phyloP scores from a whole-genome alignment of 2,888 invertebrate species.

The Steinernema carpocapsae region DNA sequence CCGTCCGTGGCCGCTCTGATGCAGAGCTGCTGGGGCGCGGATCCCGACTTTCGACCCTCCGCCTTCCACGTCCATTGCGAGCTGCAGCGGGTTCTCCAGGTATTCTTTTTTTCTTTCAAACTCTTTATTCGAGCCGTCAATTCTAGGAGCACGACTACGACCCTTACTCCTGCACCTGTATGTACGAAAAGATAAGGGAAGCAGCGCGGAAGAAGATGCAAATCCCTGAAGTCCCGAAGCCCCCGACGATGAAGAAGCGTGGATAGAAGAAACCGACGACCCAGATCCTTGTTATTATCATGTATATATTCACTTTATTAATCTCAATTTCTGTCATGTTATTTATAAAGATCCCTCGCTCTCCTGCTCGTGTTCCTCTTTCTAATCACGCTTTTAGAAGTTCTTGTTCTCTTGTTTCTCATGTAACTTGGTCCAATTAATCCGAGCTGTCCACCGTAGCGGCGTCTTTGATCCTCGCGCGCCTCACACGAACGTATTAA shows the following conservation, averaged over 20 bases:
- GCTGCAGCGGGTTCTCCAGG: not conserved
- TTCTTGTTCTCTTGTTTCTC: too few species aligned
- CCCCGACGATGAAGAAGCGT: too few species aligned
- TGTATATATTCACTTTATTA: too few species aligned
- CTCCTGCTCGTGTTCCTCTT: too few species aligned
- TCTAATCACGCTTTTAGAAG: too few species aligned
- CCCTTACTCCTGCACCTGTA: not conserved
- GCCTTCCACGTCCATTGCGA: not conserved
- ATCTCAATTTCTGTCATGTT: too few species aligned
- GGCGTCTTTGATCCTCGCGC: conserved; percentile 4
- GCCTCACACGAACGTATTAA: conserved; percentile 19
- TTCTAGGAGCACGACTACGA: not conserved
- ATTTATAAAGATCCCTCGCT: too few species aligned
- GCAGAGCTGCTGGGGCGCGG: not conserved
- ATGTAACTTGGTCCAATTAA: too few species aligned
- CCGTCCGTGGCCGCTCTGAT: not conserved
- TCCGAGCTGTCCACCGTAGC: not conserved
- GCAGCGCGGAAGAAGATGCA: not conserved
- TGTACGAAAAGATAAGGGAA: not conserved
- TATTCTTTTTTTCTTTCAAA: not conserved
- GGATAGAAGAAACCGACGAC: too few species aligned
- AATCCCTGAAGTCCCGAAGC: not conserved
- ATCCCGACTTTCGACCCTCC: not conserved
- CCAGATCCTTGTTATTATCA: too few species aligned
- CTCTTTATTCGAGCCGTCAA: not conserved